These are phyloP conservation scores for Pithecia hirsuta DNA, from an alignment of 2,797 vertebrate species.

Conservation along the genomic window DNA sequence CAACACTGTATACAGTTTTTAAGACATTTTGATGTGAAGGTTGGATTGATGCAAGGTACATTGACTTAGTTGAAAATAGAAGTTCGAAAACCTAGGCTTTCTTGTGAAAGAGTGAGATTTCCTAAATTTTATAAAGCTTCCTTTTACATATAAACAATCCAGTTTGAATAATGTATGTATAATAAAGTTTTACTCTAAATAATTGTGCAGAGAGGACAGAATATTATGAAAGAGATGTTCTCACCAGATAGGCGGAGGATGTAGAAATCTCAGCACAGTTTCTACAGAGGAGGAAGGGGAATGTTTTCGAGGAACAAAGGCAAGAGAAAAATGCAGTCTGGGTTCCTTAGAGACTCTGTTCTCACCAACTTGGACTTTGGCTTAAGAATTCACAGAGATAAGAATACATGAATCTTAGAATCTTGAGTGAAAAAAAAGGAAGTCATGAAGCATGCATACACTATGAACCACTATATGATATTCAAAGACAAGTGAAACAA, in stretches of 20 bases:
- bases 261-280: background rate
- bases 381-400: slow-evolving; percentile 27
- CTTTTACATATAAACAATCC: background rate
- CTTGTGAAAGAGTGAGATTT: background rate
- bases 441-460: background rate
- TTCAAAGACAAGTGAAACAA: slow-evolving; percentile 16
- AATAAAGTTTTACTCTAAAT: background rate
- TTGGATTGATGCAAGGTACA: background rate
- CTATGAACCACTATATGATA: background rate
- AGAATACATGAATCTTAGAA: background rate
- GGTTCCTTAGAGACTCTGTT: background rate
- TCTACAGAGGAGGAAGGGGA: background rate
- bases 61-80: slow-evolving; percentile 1
- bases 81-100: background rate
- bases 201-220: background rate
- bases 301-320: background rate
- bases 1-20: background rate
- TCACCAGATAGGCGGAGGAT: background rate
- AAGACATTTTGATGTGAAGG: background rate
- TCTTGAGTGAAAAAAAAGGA: background rate
- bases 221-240: slow-evolving; percentile 12
- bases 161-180: background rate
- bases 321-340: background rate
- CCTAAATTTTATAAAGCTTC: background rate
- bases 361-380: background rate